phyloP scores from a whole-genome alignment of 2,113 vertebrate genomes.

The Melospiza georgiana region DNA sequence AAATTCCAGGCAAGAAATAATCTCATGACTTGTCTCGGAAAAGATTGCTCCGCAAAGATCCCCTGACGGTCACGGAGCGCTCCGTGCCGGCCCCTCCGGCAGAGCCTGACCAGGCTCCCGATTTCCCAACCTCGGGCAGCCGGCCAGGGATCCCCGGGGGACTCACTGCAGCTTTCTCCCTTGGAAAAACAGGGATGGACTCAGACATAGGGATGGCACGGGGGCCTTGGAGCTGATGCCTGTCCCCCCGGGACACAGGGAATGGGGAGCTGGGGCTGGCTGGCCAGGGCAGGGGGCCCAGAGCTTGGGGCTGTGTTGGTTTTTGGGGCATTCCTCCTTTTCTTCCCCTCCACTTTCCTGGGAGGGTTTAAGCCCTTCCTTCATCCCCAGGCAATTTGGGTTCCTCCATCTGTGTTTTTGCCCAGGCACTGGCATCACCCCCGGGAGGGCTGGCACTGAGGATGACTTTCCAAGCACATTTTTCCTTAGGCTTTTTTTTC shows the following conservation, averaged over 20 bases:
- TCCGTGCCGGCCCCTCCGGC: constrained; percentile 11
- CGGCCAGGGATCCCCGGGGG: background rate
- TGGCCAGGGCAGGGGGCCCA: background rate
- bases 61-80: constrained; percentile 35
- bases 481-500: background rate
- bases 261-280: background rate
- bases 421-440: background rate
- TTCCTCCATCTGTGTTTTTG: background rate
- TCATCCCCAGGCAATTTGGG: background rate
- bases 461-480: background rate
- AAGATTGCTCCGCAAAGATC: constrained; percentile 66
- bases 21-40: constrained; percentile 72
- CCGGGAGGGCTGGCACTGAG: background rate
- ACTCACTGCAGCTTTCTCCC: background rate
- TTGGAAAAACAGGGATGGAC: background rate
- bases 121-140: constrained; percentile 50
- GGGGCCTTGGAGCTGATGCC: fast-evolving
- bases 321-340: background rate
- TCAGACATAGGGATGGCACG: fast-evolving
- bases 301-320: background rate
- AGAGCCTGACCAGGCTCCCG: background rate
- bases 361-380: background rate
- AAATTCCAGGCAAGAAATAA: constrained; percentile 70
- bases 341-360: background rate
- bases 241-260: fast-evolving